Evolutionary conservation across 2,797 vertebrate species (phyloP), one percentile per base, ranked within the genome.

Genomic region (Mycteria americana): DNA sequence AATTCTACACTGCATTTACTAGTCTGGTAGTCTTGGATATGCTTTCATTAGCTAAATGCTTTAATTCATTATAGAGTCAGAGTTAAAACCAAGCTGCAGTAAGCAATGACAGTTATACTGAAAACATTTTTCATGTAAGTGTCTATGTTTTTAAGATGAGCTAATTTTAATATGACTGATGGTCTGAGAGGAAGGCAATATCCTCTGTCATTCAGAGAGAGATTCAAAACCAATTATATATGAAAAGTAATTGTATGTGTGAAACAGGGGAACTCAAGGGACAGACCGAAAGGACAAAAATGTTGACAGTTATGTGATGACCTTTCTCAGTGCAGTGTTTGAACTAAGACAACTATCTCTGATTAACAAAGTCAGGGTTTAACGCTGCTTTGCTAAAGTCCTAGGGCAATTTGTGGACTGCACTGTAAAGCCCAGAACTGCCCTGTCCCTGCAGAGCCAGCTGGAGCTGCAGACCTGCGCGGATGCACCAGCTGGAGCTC

Each of bases 1-100:
- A 64, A 92, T 91, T 73, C 59, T 53, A 51, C 54, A 73, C 30
- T n/a, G 35, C 88, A 75, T 27, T 84, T 93, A 72, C 68, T 94
- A 17, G 70, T 92, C 87, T 89, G 37, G 51, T 76, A 89, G 45
- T 60, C 53, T 93, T 69, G 4, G 18, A 57, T 89, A 82, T 53
- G 72, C 16, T 87, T 14, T 93, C 69, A 73, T 79, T 96, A 75
- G 37, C 28, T 70, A 93, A 90, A 70, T 59, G 35, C 43, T 94
- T 88, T 70, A 79, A 81, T 88, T 94, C 24, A 17, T 92, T 95
- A 86, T 21, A 85, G 37, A 75, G 37, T 86, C 77, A 83, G 69
- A 88, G 37, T 64, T 76, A 92, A 97, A 95, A 89, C 53, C 90
- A 93, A 95, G 46, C 30, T 90, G 31, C 31, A 62, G 18, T 90